Percentiles rank a stretch among this genome's conserved stretches.
These are phyloP conservation scores for Erythrocercus mccallii DNA, from an alignment of 2,113 vertebrate species.

Conservation along the genomic window DNA sequence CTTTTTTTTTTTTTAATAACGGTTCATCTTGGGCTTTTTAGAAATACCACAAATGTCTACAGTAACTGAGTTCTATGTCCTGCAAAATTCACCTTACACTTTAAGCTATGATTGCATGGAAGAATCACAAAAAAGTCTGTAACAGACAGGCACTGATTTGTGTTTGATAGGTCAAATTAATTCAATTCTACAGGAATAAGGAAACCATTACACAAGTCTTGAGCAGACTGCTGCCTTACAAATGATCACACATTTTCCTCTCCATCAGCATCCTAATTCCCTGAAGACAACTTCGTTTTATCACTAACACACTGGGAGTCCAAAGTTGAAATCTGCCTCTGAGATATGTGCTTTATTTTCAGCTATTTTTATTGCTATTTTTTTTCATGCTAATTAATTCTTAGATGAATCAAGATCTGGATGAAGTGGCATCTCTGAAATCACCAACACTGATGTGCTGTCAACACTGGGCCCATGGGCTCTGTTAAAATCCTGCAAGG, in stretches of 20 bases:
- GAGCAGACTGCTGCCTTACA: slow-evolving; percentile 1
- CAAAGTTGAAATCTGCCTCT: not conserved
- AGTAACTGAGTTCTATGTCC: not conserved
- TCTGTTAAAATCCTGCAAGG: not conserved
- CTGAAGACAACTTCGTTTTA: slow-evolving; percentile 15
- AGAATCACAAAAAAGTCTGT: not conserved
- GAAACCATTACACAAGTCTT: not conserved
- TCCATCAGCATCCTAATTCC: slow-evolving; percentile 52
- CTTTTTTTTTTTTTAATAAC: not conserved
- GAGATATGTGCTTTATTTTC: not conserved
- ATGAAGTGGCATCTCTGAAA: not conserved
- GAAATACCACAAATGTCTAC: not conserved
- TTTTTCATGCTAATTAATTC: not conserved
- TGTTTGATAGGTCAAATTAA: not conserved
- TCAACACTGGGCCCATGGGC: not conserved
- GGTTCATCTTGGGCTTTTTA: not conserved
- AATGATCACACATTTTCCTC: slow-evolving; percentile 41
- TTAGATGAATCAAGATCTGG: not conserved
- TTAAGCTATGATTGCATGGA: not conserved
- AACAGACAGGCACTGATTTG: not conserved
- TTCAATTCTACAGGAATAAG: not conserved
- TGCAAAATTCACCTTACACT: not conserved
- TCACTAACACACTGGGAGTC: not conserved
- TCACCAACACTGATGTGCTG: not conserved
- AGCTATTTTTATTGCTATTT: not conserved